phyloP scores from a whole-genome alignment of 1,140 invertebrate species.

The Halotydeus destructor region DNA sequence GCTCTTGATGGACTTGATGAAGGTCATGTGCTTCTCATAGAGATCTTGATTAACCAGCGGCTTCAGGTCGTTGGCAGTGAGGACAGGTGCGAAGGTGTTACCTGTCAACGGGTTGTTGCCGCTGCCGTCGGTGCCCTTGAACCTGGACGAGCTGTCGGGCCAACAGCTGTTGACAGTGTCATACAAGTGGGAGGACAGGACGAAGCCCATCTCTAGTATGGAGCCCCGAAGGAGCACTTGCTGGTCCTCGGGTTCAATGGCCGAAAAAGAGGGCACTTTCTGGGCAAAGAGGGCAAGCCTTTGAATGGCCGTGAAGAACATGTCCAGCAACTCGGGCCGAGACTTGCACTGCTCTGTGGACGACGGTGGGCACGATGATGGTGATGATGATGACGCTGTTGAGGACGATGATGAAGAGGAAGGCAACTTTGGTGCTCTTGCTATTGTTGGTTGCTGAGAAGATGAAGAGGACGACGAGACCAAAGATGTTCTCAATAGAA shows the following conservation, averaged over 20 bases:
- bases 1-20: slow-evolving; percentile 24
- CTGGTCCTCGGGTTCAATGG: slow-evolving; percentile 26
- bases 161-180: slow-evolving; percentile 20
- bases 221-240: slow-evolving; percentile 29
- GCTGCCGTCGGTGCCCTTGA: neutral
- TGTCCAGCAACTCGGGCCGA: slow-evolving; percentile 19
- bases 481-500: neutral
- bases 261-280: slow-evolving; percentile 24
- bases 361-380: too few species aligned
- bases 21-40: slow-evolving; percentile 31
- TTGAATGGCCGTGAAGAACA: slow-evolving; percentile 23
- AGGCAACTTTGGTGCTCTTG: too few species aligned
- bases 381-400: too few species aligned
- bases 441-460: too few species aligned
- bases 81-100: slow-evolving; percentile 7
- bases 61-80: slow-evolving; percentile 19
- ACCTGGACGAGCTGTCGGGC: slow-evolving; percentile 2
- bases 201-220: slow-evolving; percentile 31
- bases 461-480: too few species aligned
- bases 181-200: slow-evolving; percentile 23
- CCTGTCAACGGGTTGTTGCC: slow-evolving; percentile 6
- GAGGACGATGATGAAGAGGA: too few species aligned
- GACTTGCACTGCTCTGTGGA: too few species aligned
- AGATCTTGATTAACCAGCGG: slow-evolving; percentile 22
- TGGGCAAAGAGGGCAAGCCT: slow-evolving; percentile 22